Evolutionary conservation across 2,797 vertebrate genomes (phyloP), one percentile per base, ranked within the genome.

Genomic region (Cyclopterus lumpus): DNA sequence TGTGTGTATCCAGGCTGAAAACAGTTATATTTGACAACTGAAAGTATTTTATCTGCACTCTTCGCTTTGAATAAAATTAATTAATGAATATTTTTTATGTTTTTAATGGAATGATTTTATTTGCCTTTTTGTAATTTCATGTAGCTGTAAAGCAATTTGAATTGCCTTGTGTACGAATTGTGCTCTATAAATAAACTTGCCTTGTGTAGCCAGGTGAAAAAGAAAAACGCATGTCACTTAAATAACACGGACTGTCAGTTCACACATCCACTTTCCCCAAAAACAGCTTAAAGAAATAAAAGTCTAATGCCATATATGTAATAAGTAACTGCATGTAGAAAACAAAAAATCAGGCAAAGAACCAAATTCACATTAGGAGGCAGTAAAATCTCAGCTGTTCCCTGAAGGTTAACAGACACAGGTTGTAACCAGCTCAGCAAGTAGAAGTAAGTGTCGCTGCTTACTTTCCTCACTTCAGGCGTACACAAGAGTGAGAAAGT

Each of bases 371-470:
- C 46, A 58, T 44, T 44, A 38, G 44, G 46, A 75, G 9, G 44
- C 20, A 18, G 40, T 58, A 49, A 84, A 82, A 68, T 60, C 10
- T 22, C 40, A 51, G 79, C 24, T 75, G 34, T 57, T 82, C 61
- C 61, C 12, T 49, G 54, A 66, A 1, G 12, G 54, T 77, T 80
- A 64, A 59, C 77, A 77, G 72, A 74, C 80, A 54, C 79, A 75
- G 76, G 80, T 84, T 90, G 71, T 77, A 81, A 89, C 83, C 78
- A 84, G 61, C 60, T 60, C 53, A 15, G 18, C 36, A 76, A 53
- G 63, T 40, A 66, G 60, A 62, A 3, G 15, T 44, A 26, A n/a
- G 38, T 22, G 26, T 51, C 18, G 42, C 44, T 71, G 40, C 8
- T 65, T 71, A 8, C 30, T 71, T 40, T 49, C 20, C 7, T 42